Evolutionary conservation across 2,888 invertebrate species (phyloP).

Genomic region (Drosophila stalkeri): DNA sequence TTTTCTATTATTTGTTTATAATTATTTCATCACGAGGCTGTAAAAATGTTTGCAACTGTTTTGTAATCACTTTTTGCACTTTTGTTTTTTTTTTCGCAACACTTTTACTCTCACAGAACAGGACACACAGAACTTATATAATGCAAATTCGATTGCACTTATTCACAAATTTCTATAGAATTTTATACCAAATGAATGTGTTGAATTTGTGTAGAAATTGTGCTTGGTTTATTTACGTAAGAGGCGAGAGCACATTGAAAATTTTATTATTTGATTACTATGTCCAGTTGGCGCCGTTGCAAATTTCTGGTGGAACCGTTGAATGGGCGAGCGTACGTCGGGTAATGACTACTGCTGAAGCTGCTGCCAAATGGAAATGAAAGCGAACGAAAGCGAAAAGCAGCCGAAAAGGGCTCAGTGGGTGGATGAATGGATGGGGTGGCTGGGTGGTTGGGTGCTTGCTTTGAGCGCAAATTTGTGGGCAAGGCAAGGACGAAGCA

Average conservation of each 20-base stretch:
- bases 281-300: conserved; percentile 46
- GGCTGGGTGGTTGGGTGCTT: conserved; percentile 12
- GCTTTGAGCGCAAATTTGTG: conserved; percentile 65
- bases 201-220: not conserved
- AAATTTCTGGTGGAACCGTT: conserved; percentile 32
- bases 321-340: conserved; percentile 34
- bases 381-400: conserved; percentile 73
- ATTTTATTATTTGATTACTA: conserved; percentile 32
- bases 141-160: conserved; percentile 22
- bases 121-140: conserved; percentile 58
- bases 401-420: conserved; percentile 57
- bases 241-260: conserved; percentile 38
- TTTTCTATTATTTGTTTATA: not conserved
- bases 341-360: conserved; percentile 58
- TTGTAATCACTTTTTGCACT: conserved; percentile 68
- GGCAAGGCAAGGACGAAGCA: conserved; percentile 71
- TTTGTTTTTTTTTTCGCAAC: conserved; percentile 34
- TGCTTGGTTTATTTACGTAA: conserved; percentile 67
- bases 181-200: not conserved
- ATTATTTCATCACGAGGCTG: not conserved
- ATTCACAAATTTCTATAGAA: not conserved
- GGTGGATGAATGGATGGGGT: conserved; percentile 14
- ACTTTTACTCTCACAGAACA: conserved; percentile 48
- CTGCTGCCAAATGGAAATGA: conserved; percentile 67
- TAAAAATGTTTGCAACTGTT: conserved; percentile 37